Evolutionary conservation across 2,113 vertebrate species (phyloP), one percentile per base, ranked within the genome.

Genomic region (Passer montanus): DNA sequence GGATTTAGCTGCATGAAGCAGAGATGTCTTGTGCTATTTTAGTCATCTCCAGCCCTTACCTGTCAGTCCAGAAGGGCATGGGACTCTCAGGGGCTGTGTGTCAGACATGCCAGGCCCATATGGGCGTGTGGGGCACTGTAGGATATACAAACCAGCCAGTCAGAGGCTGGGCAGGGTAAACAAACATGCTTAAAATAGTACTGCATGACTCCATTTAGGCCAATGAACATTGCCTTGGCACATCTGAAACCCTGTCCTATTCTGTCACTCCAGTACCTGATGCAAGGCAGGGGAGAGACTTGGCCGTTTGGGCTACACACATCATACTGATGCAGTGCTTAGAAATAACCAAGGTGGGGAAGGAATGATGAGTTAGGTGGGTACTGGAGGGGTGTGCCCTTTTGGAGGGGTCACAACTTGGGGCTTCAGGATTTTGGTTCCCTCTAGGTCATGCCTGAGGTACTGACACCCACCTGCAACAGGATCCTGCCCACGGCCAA

Each of bases 21-120:
- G 90, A 82, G 87, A 33, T 94, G 87, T n/a, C n/a, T 67, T 14
- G 19, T 74, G 52, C 77, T 96, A 63, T 93, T 96, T 89, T 63
- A 75, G 43, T 47, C 60, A 17, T 23, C 7, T 62, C 39, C 60
- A 59, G 85, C 62, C 67, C 60, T 77, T 74, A 77, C 79, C 80
- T 84, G 66, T 53, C 75, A 47, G 35, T 41, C 62, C 63, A 49
- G 72, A 28, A 88, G 72, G 86, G 89, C 0, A 33, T 58, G 91
- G 67, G 50, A 8, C 83, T 86, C 47, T 47, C 41, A 21, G 39
- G 70, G 78, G 39, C 39, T 73, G 80, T 0, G 1, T 90, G 91
- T 77, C 89, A 91, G 84, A 78, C 52, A 10, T 27, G 55, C 84
- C 92, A 63, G 80, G 35, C 69, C 58, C 4, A 0, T 39, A 24